Evolutionary conservation across 2,797 vertebrate genomes (phyloP), one percentile per base, ranked within the genome.

Genomic region (Periophthalmus magnuspinnatus): DNA sequence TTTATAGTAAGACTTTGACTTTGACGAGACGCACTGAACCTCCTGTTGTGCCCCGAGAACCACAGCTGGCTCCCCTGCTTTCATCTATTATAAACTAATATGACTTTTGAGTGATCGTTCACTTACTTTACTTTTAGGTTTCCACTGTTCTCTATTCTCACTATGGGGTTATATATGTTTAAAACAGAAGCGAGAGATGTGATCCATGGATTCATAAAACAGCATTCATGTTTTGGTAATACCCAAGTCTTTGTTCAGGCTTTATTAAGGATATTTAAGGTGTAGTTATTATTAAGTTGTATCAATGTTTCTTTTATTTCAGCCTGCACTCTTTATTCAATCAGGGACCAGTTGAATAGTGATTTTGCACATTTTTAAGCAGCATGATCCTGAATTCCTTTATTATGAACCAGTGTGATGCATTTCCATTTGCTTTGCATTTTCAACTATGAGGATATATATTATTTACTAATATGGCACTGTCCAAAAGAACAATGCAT

Each of bases 381-480:
- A 9, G 77, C 52, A 56, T 16, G 3, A 78, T 77, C 58, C 32
- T 47, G 13, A 34, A 59, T 59, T 14, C 56, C 84, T 87, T 77
- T 80, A 79, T 84, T 61, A 84, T 84, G 69, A 81, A 72, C n/a
- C n/a, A 67, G 67, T 80, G 54, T 45, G 59, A 71, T 50, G 77
- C 28, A 79, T 38, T 56, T 77, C 81, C 78, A 74, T 81, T 79
- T 78, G 38, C 54, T 50, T 38, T 68, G 68, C 54, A 41, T 68
- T 66, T 70, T 41, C 50, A 69, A 78, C 65, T 72, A 47, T 68
- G 48, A 48, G 32, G 32, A 58, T 50, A 80, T 85, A 59, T n/a
- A 81, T 91, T 81, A 88, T 86, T 89, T 36, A 83, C 21, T 62
- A 74, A 61, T 64, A 33, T 67, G 28, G 0, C 32, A 71, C 62